These are phyloP conservation scores for Prochilodus magdalenae DNA, from an alignment of 2,113 vertebrate species.

Conservation along the genomic window DNA sequence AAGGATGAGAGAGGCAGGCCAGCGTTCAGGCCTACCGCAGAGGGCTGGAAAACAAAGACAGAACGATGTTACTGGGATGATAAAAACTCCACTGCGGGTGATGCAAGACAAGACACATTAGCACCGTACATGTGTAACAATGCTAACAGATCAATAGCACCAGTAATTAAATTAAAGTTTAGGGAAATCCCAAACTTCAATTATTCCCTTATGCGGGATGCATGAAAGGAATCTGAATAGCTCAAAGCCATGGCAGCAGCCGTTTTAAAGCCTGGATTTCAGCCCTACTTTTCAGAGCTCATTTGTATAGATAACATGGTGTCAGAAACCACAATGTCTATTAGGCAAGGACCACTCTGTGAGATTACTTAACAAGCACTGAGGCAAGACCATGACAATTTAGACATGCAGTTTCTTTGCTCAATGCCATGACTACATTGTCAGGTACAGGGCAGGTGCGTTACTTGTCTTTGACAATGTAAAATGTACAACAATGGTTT, in stretches of 20 bases:
- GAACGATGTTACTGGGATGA: neutral
- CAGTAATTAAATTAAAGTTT: neutral
- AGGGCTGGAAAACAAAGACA: neutral
- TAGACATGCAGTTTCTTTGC: neutral
- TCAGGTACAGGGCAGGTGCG: no score
- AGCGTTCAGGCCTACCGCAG: neutral
- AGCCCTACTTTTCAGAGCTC: neutral
- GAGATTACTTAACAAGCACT: neutral
- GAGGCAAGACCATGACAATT: neutral
- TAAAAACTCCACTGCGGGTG: neutral
- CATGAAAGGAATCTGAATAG: neutral
- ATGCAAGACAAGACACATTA: neutral
- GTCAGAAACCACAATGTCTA: neutral
- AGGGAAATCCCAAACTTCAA: neutral
- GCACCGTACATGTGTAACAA: neutral
- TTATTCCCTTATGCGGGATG: neutral
- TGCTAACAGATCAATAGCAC: neutral
- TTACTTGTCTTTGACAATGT: neutral
- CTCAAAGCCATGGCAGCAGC: no score
- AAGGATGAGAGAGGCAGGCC: conserved; percentile 7
- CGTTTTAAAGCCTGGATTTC: no score
- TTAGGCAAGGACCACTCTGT: neutral
- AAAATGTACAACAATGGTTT: no score
- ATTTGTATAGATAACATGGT: neutral
- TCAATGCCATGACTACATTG: neutral